These are phyloP conservation scores for Phortica variegata DNA, from an alignment of 1,140 invertebrate genomes.

Conservation along the genomic window DNA sequence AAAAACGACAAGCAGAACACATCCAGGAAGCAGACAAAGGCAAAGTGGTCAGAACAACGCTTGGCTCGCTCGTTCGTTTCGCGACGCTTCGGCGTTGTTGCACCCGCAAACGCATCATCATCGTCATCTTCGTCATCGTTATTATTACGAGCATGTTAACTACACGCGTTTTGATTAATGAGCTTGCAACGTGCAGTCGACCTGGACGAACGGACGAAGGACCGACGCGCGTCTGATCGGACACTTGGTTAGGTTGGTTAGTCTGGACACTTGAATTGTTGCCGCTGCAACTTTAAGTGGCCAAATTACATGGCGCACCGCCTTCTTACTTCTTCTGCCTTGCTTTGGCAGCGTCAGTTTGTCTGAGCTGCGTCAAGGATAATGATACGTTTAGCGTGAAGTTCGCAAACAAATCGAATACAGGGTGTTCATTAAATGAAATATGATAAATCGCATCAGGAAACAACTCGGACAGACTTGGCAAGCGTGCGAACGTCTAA, in stretches of 20 bases:
- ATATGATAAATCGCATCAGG: too few species aligned
- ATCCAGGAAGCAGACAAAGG: conserved; percentile 6
- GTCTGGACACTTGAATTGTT: conserved; percentile 2
- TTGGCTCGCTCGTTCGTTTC: neutral
- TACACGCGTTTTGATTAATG: conserved; percentile 33
- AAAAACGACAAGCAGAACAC: conserved; percentile 2
- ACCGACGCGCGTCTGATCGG: conserved; percentile 23
- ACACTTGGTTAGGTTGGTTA: neutral
- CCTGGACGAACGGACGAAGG: neutral
- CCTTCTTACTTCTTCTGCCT: too few species aligned
- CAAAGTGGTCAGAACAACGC: neutral
- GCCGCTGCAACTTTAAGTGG: conserved; percentile 47
- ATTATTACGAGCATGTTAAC: conserved; percentile 7
- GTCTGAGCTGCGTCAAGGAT: conserved; percentile 18
- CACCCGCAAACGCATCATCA: neutral
- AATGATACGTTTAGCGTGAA: conserved; percentile 7
- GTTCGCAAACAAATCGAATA: too few species aligned
- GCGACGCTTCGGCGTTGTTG: neutral
- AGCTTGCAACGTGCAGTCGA: conserved; percentile 20
- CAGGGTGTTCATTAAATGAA: too few species aligned
- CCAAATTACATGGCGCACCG: conserved; percentile 30
- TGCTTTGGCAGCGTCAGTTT: too few species aligned
- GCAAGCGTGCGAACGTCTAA: too few species aligned
- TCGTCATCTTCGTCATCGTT: too few species aligned
- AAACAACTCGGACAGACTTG: too few species aligned